A percentile compares a stretch with the other conserved stretches of the same genome.
Evolutionary conservation across 1,140 invertebrate species (phyloP).

Genomic region (Tetramorium parvispinum): DNA sequence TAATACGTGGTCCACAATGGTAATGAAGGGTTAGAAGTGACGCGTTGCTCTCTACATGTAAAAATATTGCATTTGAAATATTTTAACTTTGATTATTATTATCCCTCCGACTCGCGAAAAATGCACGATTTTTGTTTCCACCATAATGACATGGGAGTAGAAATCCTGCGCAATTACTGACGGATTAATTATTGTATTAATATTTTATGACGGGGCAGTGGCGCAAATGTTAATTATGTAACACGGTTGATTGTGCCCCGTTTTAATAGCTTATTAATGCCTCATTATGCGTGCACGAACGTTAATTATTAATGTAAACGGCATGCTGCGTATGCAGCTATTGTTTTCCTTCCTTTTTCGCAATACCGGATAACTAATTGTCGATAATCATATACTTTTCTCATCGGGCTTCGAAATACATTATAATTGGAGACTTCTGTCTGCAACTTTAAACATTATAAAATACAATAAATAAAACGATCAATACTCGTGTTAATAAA

Average conservation of each 20-base stretch:
- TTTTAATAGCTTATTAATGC: slow-evolving; percentile 61
- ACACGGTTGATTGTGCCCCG: slow-evolving; percentile 54
- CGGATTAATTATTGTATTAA: slow-evolving; percentile 60
- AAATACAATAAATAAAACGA: not conserved
- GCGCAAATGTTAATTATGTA: slow-evolving; percentile 58
- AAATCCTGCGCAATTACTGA: slow-evolving; percentile 50
- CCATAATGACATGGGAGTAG: not conserved
- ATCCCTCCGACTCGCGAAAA: not conserved
- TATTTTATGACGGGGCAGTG: slow-evolving; percentile 51
- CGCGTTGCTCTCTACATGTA: too few species aligned
- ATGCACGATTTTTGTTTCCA: slow-evolving; percentile 1
- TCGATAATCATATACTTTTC: slow-evolving; percentile 26
- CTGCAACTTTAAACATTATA: not conserved
- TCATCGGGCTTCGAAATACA: not conserved
- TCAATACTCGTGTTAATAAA: not conserved
- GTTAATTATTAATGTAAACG: slow-evolving; percentile 56
- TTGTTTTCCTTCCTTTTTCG: slow-evolving; percentile 38
- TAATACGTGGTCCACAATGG: not conserved
- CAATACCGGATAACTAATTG: slow-evolving; percentile 12
- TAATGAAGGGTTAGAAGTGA: not conserved
- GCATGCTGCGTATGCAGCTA: slow-evolving; percentile 9
- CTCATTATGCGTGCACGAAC: slow-evolving; percentile 45
- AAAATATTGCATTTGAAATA: not conserved
- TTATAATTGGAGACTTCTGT: not conserved
- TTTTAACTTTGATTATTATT: not conserved